Conservation (phyloP, 1,140 invertebrate species). For the Tetraneura akinire region DNA sequence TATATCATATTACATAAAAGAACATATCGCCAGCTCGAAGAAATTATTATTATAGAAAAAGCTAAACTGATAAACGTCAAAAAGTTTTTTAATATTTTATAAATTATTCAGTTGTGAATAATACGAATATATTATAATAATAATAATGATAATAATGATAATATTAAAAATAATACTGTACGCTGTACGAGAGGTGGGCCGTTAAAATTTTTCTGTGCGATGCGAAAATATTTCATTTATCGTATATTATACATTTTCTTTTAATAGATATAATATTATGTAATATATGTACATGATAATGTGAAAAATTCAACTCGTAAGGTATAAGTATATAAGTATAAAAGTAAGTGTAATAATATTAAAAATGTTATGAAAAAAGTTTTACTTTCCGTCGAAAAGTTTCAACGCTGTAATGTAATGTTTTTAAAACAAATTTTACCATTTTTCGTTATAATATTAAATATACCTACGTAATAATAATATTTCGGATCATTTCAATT, state of each 20-base stretch:
- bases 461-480: too few relatives aligned
- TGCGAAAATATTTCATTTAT: conserved; percentile 10
- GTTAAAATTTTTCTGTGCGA: conserved; percentile 4
- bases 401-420: background rate
- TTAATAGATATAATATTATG: conserved; percentile 20
- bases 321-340: background rate
- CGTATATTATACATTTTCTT: conserved; percentile 11
- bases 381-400: conserved; percentile 6
- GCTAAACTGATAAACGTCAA: background rate
- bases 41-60: background rate
- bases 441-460: too few relatives aligned
- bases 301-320: background rate
- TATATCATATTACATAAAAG: background rate
- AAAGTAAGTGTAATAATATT: background rate
- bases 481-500: too few relatives aligned
- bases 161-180: too few relatives aligned
- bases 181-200: conserved; percentile 2
- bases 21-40: background rate
- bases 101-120: conserved; percentile 23
- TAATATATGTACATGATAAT: too few relatives aligned
- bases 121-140: background rate
- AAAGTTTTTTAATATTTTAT: conserved; percentile 29
- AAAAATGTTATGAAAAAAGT: background rate
- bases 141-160: too few relatives aligned
- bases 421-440: background rate